These are phyloP conservation scores for Ephialtes manifestator DNA, from an alignment of 2,888 invertebrate species.

Conservation along the genomic window DNA sequence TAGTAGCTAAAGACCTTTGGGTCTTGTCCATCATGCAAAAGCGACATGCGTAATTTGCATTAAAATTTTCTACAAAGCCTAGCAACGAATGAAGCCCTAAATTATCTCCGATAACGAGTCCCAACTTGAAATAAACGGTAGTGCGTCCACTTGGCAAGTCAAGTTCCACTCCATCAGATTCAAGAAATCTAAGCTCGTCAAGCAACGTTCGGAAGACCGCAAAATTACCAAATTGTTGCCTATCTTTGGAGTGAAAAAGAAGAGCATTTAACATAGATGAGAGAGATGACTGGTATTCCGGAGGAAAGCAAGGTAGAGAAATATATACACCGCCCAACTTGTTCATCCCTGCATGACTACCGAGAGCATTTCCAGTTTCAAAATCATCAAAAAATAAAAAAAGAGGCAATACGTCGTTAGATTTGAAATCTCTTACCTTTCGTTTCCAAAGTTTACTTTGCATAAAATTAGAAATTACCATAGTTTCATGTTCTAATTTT, in stretches of 20 bases:
- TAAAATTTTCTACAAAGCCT: slow-evolving; percentile 66
- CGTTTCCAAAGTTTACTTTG: slow-evolving; percentile 8
- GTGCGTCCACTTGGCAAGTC: slow-evolving; percentile 31
- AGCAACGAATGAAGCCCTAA: slow-evolving; percentile 63
- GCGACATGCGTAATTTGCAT: slow-evolving; percentile 59
- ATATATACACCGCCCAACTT: slow-evolving; percentile 63
- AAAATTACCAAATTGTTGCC: slow-evolving; percentile 52
- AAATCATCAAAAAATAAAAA: slow-evolving; percentile 65
- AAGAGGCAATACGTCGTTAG: slow-evolving; percentile 45
- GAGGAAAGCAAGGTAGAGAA: slow-evolving; percentile 57
- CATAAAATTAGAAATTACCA: slow-evolving; percentile 21
- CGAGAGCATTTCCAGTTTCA: slow-evolving; percentile 64
- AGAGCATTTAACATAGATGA: slow-evolving; percentile 57
- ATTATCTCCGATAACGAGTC: slow-evolving; percentile 66
- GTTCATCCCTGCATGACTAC: slow-evolving; percentile 59
- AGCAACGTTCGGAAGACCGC: slow-evolving; percentile 55
- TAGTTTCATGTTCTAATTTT: neutral
- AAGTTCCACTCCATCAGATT: slow-evolving; percentile 56
- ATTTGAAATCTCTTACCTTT: neutral
- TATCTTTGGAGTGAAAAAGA: slow-evolving; percentile 59
- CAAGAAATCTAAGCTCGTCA: slow-evolving; percentile 59
- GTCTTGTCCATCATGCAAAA: slow-evolving; percentile 63
- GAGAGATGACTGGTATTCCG: slow-evolving; percentile 55
- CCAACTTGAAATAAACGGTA: slow-evolving; percentile 59
- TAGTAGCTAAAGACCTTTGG: slow-evolving; percentile 51